Percentiles rank a stretch among this genome's conserved stretches.
Conservation (phyloP, 1,140 invertebrate species). For the Cephus cinctus region DNA sequence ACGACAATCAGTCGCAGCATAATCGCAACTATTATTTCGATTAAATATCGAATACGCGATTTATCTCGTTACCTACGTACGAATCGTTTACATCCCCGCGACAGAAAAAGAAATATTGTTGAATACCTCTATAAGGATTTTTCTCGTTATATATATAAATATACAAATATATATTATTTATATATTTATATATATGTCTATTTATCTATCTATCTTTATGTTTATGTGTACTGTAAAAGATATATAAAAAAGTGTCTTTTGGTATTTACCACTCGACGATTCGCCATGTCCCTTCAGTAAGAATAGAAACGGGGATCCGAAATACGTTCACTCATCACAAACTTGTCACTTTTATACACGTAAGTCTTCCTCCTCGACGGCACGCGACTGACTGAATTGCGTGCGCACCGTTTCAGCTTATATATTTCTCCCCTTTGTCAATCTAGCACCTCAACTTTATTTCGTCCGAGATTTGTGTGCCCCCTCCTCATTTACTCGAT, state of each 20-base stretch:
- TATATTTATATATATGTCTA: slow-evolving; percentile 10
- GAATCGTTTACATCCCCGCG: too few relatives aligned
- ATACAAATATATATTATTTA: slow-evolving; percentile 16
- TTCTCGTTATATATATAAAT: slow-evolving; percentile 12
- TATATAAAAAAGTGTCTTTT: slow-evolving; percentile 40
- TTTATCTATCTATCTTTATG: slow-evolving; percentile 8
- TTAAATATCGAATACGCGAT: too few relatives aligned
- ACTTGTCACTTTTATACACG: background rate
- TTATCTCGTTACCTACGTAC: too few relatives aligned
- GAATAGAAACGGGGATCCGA: too few relatives aligned
- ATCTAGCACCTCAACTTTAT: background rate
- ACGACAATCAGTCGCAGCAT: background rate
- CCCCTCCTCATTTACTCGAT: slow-evolving; percentile 6
- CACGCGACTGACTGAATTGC: too few relatives aligned
- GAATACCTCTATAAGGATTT: too few relatives aligned
- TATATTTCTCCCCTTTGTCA: background rate
- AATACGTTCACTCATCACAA: background rate
- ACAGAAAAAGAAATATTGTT: too few relatives aligned
- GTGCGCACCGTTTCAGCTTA: too few relatives aligned
- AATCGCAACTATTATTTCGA: background rate
- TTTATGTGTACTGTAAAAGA: slow-evolving; percentile 38
- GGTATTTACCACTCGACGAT: slow-evolving; percentile 20
- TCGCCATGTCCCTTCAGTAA: background rate
- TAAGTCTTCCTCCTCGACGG: background rate
- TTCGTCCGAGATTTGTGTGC: slow-evolving; percentile 12